Evolutionary conservation across 2,797 vertebrate species (phyloP).

Genomic region (Sternotherus odoratus): DNA sequence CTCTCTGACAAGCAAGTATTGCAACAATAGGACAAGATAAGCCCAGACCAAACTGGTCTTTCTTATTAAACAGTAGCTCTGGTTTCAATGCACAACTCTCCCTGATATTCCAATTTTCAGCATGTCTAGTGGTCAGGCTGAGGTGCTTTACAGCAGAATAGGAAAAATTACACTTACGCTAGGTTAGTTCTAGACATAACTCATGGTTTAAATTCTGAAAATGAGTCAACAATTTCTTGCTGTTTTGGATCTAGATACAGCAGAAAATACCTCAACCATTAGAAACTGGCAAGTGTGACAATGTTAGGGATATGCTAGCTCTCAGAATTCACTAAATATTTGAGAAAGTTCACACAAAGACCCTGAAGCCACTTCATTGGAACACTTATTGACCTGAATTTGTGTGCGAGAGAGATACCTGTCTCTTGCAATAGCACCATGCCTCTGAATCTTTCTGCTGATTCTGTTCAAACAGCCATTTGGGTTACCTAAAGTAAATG

Average conservation of each 20-base stretch:
- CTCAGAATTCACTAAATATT: background rate
- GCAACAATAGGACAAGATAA: background rate
- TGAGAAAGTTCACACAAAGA: background rate
- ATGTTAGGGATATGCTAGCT: background rate
- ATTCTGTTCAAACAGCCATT: background rate
- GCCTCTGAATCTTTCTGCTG: background rate
- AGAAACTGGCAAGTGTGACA: background rate
- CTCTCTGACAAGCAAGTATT: background rate
- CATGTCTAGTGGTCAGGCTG: background rate
- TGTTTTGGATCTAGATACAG: background rate
- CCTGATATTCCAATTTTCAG: background rate
- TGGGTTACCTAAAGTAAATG: no score
- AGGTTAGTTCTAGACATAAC: background rate
- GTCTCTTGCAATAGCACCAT: background rate
- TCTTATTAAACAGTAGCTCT: background rate
- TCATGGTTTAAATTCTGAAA: background rate
- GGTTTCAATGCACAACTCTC: background rate
- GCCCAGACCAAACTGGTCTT: background rate
- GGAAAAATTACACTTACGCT: background rate
- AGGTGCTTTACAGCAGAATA: background rate
- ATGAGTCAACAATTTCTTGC: background rate
- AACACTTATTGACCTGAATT: no score
- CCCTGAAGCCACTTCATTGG: background rate
- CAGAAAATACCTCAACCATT: fast-evolving
- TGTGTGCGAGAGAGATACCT: background rate